Evolutionary conservation across 2,113 vertebrate genomes (phyloP).

Genomic region (Limnothrissa miodon): DNA sequence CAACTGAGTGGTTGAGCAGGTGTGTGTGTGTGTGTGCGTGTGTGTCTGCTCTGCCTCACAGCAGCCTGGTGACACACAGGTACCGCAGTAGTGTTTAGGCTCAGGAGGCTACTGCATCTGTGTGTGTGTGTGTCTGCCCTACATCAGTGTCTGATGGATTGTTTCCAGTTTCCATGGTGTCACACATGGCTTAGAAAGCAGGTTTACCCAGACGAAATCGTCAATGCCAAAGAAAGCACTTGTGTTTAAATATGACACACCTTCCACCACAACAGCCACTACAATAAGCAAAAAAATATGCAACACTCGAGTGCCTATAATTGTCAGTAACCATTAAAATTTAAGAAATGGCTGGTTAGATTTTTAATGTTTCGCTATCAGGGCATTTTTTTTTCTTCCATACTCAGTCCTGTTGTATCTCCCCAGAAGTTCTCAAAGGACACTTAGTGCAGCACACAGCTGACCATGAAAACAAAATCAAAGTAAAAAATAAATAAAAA

Average conservation of each 20-base stretch:
- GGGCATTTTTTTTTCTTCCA: not conserved
- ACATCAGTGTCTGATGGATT: conserved; percentile 4
- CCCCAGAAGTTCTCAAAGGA: not conserved
- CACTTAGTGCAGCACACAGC: not conserved
- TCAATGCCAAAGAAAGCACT: not conserved
- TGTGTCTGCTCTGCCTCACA: not conserved
- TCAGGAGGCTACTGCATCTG: not conserved
- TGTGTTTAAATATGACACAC: no score
- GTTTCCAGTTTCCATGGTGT: conserved; percentile 3
- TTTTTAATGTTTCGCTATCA: not conserved
- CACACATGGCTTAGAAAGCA: conserved; percentile 1
- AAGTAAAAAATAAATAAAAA: not conserved
- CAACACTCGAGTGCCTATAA: not conserved
- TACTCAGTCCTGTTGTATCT: not conserved
- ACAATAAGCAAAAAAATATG: not conserved
- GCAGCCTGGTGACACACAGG: not conserved
- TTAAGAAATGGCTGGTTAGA: not conserved
- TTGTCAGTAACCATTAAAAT: not conserved
- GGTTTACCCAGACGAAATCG: not conserved
- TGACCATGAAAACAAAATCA: not conserved
- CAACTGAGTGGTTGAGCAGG: not conserved
- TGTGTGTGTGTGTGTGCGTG: not conserved
- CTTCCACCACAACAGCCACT: not conserved
- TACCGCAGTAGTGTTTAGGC: not conserved
- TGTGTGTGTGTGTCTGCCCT: no score